Base-by-base conservation (phyloP, 1,140 invertebrate species). In the Delia radicum region DNA sequence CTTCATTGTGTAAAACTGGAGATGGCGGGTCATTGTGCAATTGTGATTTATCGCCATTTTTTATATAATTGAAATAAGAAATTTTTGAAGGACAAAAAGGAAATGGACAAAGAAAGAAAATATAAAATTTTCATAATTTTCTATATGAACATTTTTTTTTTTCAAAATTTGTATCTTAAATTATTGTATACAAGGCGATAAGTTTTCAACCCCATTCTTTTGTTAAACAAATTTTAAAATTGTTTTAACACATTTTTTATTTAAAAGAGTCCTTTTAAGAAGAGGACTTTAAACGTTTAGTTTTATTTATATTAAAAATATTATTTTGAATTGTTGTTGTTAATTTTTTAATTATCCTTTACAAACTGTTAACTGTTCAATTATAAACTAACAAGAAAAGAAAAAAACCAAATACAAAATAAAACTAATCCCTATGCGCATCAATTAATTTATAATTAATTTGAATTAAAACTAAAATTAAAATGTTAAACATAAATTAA, bases 1-100 rank as follows among this genome's bases (percentile, higher is more conserved):
- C 78, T 75, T 31, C 79, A 26, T 81, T 87, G 77, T 90, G 89
- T 81, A 81, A 84, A 75, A 85, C 84, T 78, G 88, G 87, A 37
- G 86, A 88, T 78, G 89, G 89, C 73, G 89, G 89, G 74, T 84
- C 83, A 76, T 88, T 89, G 79, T 90, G 89, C 82, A 86, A 88
- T 79, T 90, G 89, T 84, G 88, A 89, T 86, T 81, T 88, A 69
- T 84, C 88, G 62, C 88, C 88, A 65, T 86, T 88, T 79, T 79
- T 81, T 79, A 48, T 28, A 21, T 29, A 63, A 29, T 28, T 21
- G 27, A 27, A 42, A 46, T 72, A 37, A 55, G 55, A 55, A 63
- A 48, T n/a, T 10, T 33, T 15, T 15, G 63, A n/a, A 7, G n/a
- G n/a, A n/a, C n/a, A n/a, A n/a, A 7, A 72, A 72, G 69, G 21